Conservation (phyloP, 1,140 invertebrate genomes). For the Ylistrum balloti region DNA sequence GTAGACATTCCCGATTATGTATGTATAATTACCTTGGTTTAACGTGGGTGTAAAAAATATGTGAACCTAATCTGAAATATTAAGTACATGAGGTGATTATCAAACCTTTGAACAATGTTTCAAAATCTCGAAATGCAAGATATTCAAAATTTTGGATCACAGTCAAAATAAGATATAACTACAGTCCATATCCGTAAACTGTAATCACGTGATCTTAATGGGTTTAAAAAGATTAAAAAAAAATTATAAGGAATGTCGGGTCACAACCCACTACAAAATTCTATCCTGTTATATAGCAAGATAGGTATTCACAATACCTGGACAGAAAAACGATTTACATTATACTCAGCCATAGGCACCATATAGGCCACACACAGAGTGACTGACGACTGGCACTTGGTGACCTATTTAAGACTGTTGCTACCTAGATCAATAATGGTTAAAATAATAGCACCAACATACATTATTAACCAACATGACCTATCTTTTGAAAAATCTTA, state of each 20-base stretch:
- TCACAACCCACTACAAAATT: not conserved
- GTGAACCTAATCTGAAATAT: not conserved
- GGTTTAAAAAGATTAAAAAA: not conserved
- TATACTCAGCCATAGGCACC: not conserved
- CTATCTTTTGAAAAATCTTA: not conserved
- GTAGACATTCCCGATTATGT: not conserved
- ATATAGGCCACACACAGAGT: not conserved
- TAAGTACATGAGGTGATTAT: not conserved
- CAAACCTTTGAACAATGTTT: not conserved
- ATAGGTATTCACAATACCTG: not conserved
- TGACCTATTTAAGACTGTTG: not conserved
- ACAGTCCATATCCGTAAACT: not conserved
- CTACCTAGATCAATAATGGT: not conserved
- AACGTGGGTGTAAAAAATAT: slow-evolving; percentile 26
- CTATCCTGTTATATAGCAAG: not conserved
- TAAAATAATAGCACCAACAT: not conserved
- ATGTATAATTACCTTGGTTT: not conserved
- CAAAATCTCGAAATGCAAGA: not conserved
- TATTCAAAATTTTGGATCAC: not conserved
- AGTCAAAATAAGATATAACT: not conserved
- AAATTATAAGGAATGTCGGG: not conserved
- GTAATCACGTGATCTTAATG: not conserved
- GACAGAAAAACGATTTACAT: no score
- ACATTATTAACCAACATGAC: not conserved
- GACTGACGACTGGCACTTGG: not conserved